These are phyloP conservation scores for Sclerodermus sp. DNA, from an alignment of 2,888 invertebrate genomes.

Conservation along the genomic window DNA sequence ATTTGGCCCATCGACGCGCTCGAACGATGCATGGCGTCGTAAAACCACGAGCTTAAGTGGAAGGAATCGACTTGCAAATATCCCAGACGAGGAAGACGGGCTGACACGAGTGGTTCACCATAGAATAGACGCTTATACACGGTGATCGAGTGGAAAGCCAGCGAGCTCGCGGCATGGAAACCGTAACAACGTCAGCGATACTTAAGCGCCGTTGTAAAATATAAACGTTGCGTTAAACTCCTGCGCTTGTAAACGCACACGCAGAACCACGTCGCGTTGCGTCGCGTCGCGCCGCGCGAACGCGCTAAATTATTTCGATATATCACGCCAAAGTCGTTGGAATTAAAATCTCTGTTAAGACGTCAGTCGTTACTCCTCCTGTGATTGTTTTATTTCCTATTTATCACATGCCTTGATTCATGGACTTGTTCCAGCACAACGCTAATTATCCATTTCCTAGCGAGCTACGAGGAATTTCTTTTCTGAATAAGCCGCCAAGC, in stretches of 20 bases:
- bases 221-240: conserved; percentile 2
- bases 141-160: not conserved
- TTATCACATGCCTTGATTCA: no score
- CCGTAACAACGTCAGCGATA: conserved; percentile 1
- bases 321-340: no score
- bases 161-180: not conserved
- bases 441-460: no score
- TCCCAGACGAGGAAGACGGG: conserved; percentile 3
- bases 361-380: no score
- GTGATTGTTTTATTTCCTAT: no score
- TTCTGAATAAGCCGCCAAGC: no score
- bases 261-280: no score
- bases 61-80: conserved; percentile 21
- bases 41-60: conserved; percentile 14
- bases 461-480: no score
- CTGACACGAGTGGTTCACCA: conserved; percentile 7
- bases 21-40: conserved; percentile 13
- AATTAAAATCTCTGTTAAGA: no score
- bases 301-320: no score
- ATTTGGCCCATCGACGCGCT: conserved; percentile 11
- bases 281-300: no score
- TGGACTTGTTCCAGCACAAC: no score
- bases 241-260: not conserved
- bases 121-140: not conserved
- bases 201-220: conserved; percentile 1